These are phyloP conservation scores for rat (Rattus norvegicus) DNA, from an alignment of 2,113 vertebrate species.

Conservation along the genomic window DNA sequence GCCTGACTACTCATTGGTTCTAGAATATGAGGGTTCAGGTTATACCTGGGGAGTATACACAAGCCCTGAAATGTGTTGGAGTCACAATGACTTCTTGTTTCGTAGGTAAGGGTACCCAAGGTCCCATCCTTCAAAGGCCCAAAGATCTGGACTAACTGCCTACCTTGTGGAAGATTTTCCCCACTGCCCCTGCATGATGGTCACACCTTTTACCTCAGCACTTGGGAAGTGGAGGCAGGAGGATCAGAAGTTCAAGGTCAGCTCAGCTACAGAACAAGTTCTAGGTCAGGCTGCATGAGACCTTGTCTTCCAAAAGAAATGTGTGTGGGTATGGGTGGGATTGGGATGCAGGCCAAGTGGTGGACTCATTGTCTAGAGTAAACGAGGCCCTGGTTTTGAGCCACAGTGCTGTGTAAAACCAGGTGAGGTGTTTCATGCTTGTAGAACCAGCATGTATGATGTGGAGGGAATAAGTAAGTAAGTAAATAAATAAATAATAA, in stretches of 20 bases:
- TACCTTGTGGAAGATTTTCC: not conserved
- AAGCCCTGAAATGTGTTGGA: not conserved
- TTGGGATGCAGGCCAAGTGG: not conserved
- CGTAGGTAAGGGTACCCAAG: not conserved
- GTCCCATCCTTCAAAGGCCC: not conserved
- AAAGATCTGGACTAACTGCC: not conserved
- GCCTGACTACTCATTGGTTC: not conserved
- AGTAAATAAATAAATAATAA: not conserved
- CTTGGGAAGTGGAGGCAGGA: not conserved
- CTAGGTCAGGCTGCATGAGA: not conserved
- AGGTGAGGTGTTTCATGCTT: not conserved
- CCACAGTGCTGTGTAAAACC: no score
- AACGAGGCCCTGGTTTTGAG: not conserved
- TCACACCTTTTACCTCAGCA: not conserved
- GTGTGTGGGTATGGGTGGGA: not conserved
- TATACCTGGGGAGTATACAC: not conserved
- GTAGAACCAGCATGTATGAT: not conserved
- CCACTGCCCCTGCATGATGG: not conserved
- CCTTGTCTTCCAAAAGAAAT: not conserved
- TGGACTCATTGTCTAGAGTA: not conserved
- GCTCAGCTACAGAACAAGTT: no score
- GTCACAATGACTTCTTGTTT: not conserved
- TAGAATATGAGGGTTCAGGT: not conserved
- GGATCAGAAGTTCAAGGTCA: not conserved
- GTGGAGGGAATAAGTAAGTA: no score